Percentiles rank a stretch among this genome's conserved stretches.
These are phyloP conservation scores for Euproctis similis DNA, from an alignment of 2,888 invertebrate species.

Conservation along the genomic window DNA sequence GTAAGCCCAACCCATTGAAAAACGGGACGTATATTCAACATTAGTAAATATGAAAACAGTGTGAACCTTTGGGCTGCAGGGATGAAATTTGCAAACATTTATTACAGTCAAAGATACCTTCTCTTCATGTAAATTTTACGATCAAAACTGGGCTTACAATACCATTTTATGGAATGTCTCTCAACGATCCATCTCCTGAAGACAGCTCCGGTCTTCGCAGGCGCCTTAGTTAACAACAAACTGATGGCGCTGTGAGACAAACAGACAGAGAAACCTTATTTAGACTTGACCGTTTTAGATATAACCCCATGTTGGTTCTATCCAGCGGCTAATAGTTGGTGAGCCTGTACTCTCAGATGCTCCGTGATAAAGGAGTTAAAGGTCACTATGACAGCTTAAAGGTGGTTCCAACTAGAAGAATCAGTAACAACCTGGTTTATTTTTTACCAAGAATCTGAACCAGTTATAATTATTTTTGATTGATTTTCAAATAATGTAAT, in stretches of 20 bases:
- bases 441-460: too few relatives aligned
- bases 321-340: constrained; percentile 17
- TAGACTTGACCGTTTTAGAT: constrained; percentile 22
- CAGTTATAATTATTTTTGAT: too few relatives aligned
- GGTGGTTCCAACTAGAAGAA: constrained; percentile 1
- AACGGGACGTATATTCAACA: too few relatives aligned
- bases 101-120: too few relatives aligned
- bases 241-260: constrained; percentile 22
- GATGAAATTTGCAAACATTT: too few relatives aligned
- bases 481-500: too few relatives aligned
- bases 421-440: too few relatives aligned
- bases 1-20: too few relatives aligned
- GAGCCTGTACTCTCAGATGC: constrained; percentile 7
- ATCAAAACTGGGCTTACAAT: too few relatives aligned
- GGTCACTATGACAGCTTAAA: constrained; percentile 6
- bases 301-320: constrained; percentile 8
- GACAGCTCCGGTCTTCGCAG: constrained; percentile 13
- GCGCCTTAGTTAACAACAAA: constrained; percentile 16
- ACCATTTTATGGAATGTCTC: constrained; percentile 8
- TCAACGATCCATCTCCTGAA: constrained; percentile 1
- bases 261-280: constrained; percentile 18
- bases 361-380: constrained; percentile 4
- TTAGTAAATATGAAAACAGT: too few relatives aligned
- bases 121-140: too few relatives aligned
- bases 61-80: too few relatives aligned